Conservation (phyloP, 2,113 vertebrate genomes). For the Vulpes ferrilata region DNA sequence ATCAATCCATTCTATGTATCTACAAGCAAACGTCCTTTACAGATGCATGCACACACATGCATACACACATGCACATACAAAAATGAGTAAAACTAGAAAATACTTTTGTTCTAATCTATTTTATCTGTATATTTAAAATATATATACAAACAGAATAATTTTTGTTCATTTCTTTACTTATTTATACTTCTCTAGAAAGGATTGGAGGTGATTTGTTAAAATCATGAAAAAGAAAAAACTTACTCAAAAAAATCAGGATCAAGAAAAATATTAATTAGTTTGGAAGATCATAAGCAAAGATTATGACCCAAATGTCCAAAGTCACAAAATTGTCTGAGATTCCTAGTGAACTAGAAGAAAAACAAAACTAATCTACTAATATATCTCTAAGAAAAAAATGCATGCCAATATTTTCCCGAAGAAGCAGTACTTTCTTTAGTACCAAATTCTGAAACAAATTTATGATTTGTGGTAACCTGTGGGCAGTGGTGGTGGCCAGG, state of each 20-base stretch:
- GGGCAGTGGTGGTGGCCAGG: background rate
- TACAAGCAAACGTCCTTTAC: background rate
- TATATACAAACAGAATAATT: background rate
- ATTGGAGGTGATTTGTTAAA: background rate
- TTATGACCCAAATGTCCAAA: slow-evolving; percentile 43
- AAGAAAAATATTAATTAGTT: slow-evolving; percentile 42
- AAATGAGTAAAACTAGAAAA: slow-evolving; percentile 41
- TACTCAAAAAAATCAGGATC: slow-evolving; percentile 14
- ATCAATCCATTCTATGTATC: slow-evolving; percentile 33
- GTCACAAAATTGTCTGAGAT: slow-evolving; percentile 40
- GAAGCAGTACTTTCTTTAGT: slow-evolving; percentile 55
- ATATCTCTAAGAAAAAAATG: slow-evolving; percentile 5
- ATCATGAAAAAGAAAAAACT: background rate
- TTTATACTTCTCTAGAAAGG: slow-evolving; percentile 45
- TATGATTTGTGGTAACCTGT: background rate
- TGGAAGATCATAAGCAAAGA: slow-evolving; percentile 5
- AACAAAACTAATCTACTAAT: slow-evolving; percentile 12
- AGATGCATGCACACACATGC: background rate
- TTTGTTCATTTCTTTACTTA: slow-evolving; percentile 40
- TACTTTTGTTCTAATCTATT: background rate
- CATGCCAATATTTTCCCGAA: background rate
- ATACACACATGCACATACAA: background rate
- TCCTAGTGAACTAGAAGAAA: slow-evolving; percentile 26
- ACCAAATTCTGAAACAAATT: slow-evolving; percentile 67
- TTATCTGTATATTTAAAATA: background rate